Evolutionary conservation across 2,888 invertebrate genomes (phyloP).

Genomic region (Corythucha ciliata): DNA sequence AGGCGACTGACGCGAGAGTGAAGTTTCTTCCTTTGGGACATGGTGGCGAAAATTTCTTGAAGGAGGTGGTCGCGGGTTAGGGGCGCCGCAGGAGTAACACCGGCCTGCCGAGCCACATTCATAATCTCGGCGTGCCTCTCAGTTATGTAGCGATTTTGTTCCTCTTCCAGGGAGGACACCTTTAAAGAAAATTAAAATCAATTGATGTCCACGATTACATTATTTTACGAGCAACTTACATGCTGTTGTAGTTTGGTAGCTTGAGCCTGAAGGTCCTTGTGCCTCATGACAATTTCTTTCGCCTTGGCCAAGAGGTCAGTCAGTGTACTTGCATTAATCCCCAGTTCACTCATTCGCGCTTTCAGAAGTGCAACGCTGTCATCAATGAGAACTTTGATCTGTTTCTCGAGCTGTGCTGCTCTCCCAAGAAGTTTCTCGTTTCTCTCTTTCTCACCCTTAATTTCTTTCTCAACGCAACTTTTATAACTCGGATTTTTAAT

Average conservation of each 20-base stretch:
- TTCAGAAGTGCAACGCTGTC: slow-evolving; percentile 84
- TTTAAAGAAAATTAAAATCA: slow-evolving; percentile 38
- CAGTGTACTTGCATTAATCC: slow-evolving; percentile 76
- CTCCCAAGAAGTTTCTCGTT: slow-evolving; percentile 73
- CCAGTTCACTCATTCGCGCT: slow-evolving; percentile 82
- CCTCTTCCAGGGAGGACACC: slow-evolving; percentile 60
- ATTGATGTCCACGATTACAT: neutral
- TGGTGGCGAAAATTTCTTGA: slow-evolving; percentile 74
- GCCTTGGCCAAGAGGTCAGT: slow-evolving; percentile 77
- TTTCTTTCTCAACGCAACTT: slow-evolving; percentile 59
- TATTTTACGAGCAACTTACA: slow-evolving; percentile 45
- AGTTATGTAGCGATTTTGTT: slow-evolving; percentile 61
- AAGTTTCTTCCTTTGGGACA: slow-evolving; percentile 73
- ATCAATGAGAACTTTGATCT: slow-evolving; percentile 82
- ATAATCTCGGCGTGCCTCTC: slow-evolving; percentile 62
- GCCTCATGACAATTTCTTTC: slow-evolving; percentile 83
- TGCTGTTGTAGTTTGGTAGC: slow-evolving; percentile 77
- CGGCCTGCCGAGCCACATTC: slow-evolving; percentile 25
- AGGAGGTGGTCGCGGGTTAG: slow-evolving; percentile 71
- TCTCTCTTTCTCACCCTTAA: slow-evolving; percentile 74
- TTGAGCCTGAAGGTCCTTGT: slow-evolving; percentile 84
- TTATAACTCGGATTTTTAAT: slow-evolving; percentile 75
- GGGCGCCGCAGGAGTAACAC: slow-evolving; percentile 27
- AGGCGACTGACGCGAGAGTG: slow-evolving; percentile 54
- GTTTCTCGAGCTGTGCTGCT: slow-evolving; percentile 83